Evolutionary conservation across 1,140 invertebrate genomes (phyloP).

Genomic region (Penaeus indicus): DNA sequence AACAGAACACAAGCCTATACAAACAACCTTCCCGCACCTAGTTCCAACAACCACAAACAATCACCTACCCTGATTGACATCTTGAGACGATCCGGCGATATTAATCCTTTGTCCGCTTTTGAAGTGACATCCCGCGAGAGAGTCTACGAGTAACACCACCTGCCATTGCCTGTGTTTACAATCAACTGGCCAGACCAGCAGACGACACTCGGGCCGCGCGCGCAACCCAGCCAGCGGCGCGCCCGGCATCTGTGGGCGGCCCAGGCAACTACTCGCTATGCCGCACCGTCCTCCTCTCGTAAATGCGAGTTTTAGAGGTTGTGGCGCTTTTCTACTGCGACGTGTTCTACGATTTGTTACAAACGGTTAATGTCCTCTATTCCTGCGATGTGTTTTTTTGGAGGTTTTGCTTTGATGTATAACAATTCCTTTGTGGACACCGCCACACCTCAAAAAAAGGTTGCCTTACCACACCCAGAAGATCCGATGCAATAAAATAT

Average conservation of each 20-base stretch:
- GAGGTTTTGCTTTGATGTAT: too few species aligned
- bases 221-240: slow-evolving; percentile 9
- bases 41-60: background rate
- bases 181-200: slow-evolving; percentile 47
- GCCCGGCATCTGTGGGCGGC: background rate
- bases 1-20: background rate
- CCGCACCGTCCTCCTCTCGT: background rate
- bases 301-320: too few species aligned
- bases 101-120: slow-evolving; percentile 53
- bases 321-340: too few species aligned
- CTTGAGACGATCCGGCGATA: slow-evolving; percentile 33
- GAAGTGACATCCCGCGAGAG: slow-evolving; percentile 48
- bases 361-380: too few species aligned
- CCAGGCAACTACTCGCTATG: background rate
- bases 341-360: too few species aligned
- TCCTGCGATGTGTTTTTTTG: too few species aligned
- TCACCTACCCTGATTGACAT: slow-evolving; percentile 59
- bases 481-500: too few species aligned
- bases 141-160: slow-evolving; percentile 38
- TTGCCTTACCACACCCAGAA: too few species aligned
- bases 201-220: slow-evolving; percentile 48
- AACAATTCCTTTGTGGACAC: too few species aligned
- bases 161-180: slow-evolving; percentile 56
- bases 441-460: too few species aligned
- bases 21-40: slow-evolving; percentile 21